Evolutionary conservation across 2,888 invertebrate genomes (phyloP).

Genomic region (Ophion ellenae): DNA sequence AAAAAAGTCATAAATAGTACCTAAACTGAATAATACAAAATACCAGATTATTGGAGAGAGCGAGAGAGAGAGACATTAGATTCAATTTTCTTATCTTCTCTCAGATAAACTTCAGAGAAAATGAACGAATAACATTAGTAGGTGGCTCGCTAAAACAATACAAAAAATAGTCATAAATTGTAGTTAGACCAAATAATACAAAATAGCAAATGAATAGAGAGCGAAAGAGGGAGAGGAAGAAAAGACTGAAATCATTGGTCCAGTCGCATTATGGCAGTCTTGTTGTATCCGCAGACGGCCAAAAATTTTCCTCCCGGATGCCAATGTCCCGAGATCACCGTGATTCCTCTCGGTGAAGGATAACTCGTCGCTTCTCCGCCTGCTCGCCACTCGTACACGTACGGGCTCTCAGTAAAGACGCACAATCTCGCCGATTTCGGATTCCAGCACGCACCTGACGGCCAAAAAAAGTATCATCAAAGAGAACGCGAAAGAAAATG

Average conservation of each 20-base stretch:
- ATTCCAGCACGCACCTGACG: slow-evolving; percentile 77
- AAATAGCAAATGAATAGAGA: background rate
- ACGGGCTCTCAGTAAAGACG: slow-evolving; percentile 75
- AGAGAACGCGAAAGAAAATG: background rate
- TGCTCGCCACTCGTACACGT: slow-evolving; percentile 78
- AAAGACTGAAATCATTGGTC: slow-evolving; percentile 17
- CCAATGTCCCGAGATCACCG: slow-evolving; percentile 76
- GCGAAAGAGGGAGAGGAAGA: background rate
- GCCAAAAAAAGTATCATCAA: background rate
- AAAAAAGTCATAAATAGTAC: no score
- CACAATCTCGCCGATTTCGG: slow-evolving; percentile 72
- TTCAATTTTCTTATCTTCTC: no score
- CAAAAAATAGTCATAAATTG: no score
- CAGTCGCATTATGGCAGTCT: slow-evolving; percentile 71
- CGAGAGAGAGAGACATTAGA: no score
- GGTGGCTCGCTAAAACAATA: no score
- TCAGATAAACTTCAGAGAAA: no score
- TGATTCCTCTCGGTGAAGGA: slow-evolving; percentile 75
- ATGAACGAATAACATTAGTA: no score
- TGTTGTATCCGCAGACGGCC: slow-evolving; percentile 79
- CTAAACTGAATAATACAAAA: no score
- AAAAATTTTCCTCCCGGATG: slow-evolving; percentile 74
- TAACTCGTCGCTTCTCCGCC: slow-evolving; percentile 69
- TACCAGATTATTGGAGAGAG: no score
- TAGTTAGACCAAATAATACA: background rate